A percentile compares a stretch with the other conserved stretches of the same genome.
phyloP scores from a whole-genome alignment of 2,113 vertebrate genomes.

The Leucopsar rothschildi region DNA sequence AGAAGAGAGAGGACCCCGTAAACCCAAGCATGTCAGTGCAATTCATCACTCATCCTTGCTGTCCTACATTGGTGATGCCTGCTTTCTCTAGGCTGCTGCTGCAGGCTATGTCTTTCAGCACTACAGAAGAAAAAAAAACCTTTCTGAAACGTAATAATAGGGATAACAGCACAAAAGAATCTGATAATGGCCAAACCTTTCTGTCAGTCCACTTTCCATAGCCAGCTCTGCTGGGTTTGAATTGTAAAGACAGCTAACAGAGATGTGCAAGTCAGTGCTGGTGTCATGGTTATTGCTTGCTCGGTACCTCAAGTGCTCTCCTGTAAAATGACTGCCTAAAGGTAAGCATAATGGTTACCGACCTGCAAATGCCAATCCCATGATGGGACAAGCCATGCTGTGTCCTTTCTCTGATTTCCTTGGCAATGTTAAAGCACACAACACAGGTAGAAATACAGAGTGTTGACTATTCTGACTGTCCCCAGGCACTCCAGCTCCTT shows the following conservation, averaged over 20 bases:
- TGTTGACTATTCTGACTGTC: background rate
- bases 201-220: background rate
- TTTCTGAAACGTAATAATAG: background rate
- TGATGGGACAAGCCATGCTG: background rate
- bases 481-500: background rate
- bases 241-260: background rate
- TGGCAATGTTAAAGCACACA: background rate
- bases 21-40: background rate
- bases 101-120: background rate
- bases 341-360: background rate
- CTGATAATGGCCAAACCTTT: conserved; percentile 21
- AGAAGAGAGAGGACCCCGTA: background rate
- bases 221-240: background rate
- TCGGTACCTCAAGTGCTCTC: background rate
- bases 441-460: background rate
- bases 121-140: background rate
- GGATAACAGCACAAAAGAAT: background rate
- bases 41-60: conserved; percentile 1
- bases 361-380: background rate
- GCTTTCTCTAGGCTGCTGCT: background rate
- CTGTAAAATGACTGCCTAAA: background rate
- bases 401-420: background rate
- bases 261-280: background rate
- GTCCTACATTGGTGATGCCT: background rate
- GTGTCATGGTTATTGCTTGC: background rate